Evolutionary conservation across 2,888 invertebrate species (phyloP).

Genomic region (Mesochorus sp.): DNA sequence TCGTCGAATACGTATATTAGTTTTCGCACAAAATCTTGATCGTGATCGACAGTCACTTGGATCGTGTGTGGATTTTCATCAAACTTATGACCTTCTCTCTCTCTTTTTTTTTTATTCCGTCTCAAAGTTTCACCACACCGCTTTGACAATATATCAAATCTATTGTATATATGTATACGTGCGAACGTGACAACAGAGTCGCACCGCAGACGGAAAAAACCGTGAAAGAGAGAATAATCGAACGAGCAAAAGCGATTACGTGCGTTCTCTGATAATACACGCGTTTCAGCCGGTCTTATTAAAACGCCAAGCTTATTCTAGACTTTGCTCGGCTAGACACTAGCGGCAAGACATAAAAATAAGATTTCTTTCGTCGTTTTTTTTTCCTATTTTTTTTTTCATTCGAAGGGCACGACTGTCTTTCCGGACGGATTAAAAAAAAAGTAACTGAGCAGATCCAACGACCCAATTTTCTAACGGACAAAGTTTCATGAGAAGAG

Average conservation of each 20-base stretch:
- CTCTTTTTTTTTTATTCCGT: neutral
- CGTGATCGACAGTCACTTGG: too few relatives aligned
- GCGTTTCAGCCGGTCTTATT: slow-evolving; percentile 4
- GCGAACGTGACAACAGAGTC: too few relatives aligned
- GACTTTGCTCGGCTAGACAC: slow-evolving; percentile 49
- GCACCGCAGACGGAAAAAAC: slow-evolving; percentile 17
- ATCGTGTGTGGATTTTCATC: too few relatives aligned
- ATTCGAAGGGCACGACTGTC: slow-evolving; percentile 26
- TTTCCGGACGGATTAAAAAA: slow-evolving; percentile 9
- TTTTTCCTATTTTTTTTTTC: slow-evolving; percentile 1
- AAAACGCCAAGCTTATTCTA: neutral
- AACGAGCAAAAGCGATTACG: slow-evolving; percentile 30
- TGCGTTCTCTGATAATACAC: slow-evolving; percentile 36
- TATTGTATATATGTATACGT: neutral
- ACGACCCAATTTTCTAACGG: slow-evolving; percentile 29
- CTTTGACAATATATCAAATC: too few relatives aligned
- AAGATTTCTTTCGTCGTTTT: slow-evolving; percentile 17
- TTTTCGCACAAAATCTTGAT: neutral
- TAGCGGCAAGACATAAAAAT: slow-evolving; percentile 20
- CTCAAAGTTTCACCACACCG: neutral
- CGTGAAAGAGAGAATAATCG: slow-evolving; percentile 26
- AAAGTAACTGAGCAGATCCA: neutral
- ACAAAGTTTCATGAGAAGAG: slow-evolving; percentile 11
- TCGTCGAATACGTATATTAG: neutral
- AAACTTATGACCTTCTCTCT: too few relatives aligned